Base-by-base conservation (phyloP, 2,888 invertebrate genomes). In the Athripsodes cinereus region DNA sequence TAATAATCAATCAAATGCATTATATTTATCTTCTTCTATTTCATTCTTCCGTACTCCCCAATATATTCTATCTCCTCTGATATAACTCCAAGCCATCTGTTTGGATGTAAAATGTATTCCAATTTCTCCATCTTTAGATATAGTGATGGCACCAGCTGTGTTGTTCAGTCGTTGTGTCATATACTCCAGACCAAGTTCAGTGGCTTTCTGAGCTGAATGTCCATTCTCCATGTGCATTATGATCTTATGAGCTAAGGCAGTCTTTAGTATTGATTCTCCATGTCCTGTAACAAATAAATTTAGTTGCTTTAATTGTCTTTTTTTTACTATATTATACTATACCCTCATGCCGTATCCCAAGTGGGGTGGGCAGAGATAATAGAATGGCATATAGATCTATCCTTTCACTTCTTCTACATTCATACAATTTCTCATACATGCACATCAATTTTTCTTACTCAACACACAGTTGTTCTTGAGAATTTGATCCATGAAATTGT, bases 241-340 rank as follows among this genome's bases (percentile, higher is more conserved):
- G 57, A 92, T 87, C 55, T 81, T 76, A 62, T 87, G 86, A 1
- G 91, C 88, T 40, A 92, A 74, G 70, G 90, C 89, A 65, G 82
- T 87, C 67, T 86, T 86, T 66, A 90, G 81, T 58, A 93, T 90
- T 2, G 88, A 85, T 73, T 93, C 92, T 1, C 92, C 92, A 69
- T 90, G 88, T 11, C 87, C 87, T 59, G 40, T 19, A 55, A 52
- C 26, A 26, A 26, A 26, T 26, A 26, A 26, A 26, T n/a, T n/a
- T n/a, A n/a, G n/a, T n/a, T n/a, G n/a, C n/a, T n/a, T n/a, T n/a
- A n/a, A n/a, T n/a, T n/a, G n/a, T n/a, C n/a, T n/a, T n/a, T n/a
- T n/a, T n/a, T n/a, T n/a, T n/a, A n/a, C n/a, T n/a, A n/a, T n/a
- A n/a, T n/a, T n/a, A n/a, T n/a, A n/a, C n/a, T n/a, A n/a, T n/a